Evolutionary conservation across 2,888 invertebrate species (phyloP), one percentile per base, ranked within the genome.

Genomic region (Litoditis marina): DNA sequence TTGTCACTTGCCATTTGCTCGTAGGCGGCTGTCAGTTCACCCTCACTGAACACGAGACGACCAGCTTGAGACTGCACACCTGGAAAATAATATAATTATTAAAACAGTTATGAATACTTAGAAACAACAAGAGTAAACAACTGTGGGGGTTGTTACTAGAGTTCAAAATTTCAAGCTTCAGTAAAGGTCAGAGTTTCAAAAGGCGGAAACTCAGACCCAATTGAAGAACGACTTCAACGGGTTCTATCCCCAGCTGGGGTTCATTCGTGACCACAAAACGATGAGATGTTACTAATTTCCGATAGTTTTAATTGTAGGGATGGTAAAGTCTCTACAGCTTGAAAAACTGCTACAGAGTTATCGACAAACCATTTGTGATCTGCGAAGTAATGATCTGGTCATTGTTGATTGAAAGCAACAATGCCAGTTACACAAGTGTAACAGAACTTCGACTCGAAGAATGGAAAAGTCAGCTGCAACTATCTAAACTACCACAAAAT

Each of bases 1-100:
- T 80, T 80, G 30, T 81, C 80, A 34, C 67, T 75, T 30, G 68
- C 66, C 32, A 80, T 62, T 49, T 75, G 73, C 19, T 79, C 79
- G 60, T 72, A 77, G 1, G 73, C 80, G 8, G 80, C 78, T 36
- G 62, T 59, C 28, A 81, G 65, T 52, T 81, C 81, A 34, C 68
- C 68, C 22, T 76, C 77, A 4, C 73, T 65, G 68, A 79, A 81
- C 7, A 57, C 49, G 32, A 65, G 42, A 11, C 58, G 47, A 13
- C 76, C 78, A 22, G 76, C 77, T 53, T 70, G 69, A 19, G 63
- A 46, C 59, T 76, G 76, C 28, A 78, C 47, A 31, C 54, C 72
- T 69, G 57, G 11, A 69, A 65, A 50, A 25, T 13, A 46, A 44
- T 31, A 30, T 4, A 34, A n/a, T 51, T 27, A 22, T 25, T 25